Conservation (phyloP, 1,140 invertebrate genomes). For the Phymastichus coffea region DNA sequence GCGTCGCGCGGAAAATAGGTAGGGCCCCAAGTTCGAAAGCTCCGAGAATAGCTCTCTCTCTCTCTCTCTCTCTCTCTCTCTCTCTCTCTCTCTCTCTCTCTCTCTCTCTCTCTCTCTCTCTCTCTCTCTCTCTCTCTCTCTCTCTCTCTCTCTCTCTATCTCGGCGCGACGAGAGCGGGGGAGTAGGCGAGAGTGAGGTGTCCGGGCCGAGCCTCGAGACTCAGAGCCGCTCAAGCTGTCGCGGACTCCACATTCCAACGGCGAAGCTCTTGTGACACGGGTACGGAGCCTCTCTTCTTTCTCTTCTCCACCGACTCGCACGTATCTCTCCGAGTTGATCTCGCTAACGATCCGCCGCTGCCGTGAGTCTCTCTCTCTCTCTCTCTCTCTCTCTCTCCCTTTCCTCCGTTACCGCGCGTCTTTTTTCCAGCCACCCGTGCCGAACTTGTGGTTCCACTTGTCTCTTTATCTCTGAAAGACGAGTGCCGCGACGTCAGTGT, state of each 20-base stretch:
- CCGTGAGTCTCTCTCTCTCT: too few species aligned
- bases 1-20: too few species aligned
- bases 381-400: too few species aligned
- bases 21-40: too few species aligned
- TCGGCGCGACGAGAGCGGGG: constrained; percentile 2
- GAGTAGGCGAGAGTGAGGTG: constrained; percentile 6
- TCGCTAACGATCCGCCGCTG: too few species aligned
- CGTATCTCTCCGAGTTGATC: too few species aligned
- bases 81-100: not conserved
- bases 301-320: constrained; percentile 13
- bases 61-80: not conserved
- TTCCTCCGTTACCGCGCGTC: too few species aligned
- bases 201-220: constrained; percentile 19
- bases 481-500: too few species aligned
- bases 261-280: constrained; percentile 30
- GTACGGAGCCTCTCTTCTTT: constrained; percentile 3
- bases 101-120: not conserved
- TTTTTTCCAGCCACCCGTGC: too few species aligned
- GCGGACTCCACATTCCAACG: constrained; percentile 62
- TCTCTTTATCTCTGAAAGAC: constrained; percentile 2
- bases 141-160: not conserved
- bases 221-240: constrained; percentile 58
- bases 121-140: not conserved
- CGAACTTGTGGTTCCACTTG: too few species aligned
- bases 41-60: too few species aligned